Evolutionary conservation across 1,140 invertebrate species (phyloP), one percentile per base, ranked within the genome.

Genomic region (Dendrolimus punctatus): DNA sequence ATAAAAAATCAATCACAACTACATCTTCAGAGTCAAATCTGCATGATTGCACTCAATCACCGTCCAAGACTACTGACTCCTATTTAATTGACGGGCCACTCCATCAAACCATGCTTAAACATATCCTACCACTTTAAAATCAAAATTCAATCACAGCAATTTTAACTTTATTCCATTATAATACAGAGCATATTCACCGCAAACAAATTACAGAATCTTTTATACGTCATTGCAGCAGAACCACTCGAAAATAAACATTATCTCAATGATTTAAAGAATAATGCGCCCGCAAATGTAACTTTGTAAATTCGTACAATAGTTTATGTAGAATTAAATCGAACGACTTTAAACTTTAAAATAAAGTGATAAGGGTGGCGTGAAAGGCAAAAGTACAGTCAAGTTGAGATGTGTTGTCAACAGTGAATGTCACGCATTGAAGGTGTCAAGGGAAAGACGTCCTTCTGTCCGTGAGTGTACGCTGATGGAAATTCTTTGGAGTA

Each of bases 11-110:
- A 23, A 6, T 46, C 58, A 58, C 55, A 55, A 45, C 49, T 64
- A 66, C 71, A 70, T 76, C 71, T 74, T 69, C 60, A 67, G 71
- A 73, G 64, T 63, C 61, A 69, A 45, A 76, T 80, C 75, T 81
- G 78, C 76, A 81, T 77, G 69, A 76, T 58, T 77, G 78, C 76
- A 79, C 77, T 84, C 79, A 78, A 79, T 82, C 80, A 82, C 71
- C 23, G 74, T 62, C 63, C 62, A 66, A 67, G 70, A 76, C 69
- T 68, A 67, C 57, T 45, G 44, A 46, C 68, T 78, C 70, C 69
- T 76, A 67, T 75, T 73, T 85, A 85, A 82, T 81, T 85, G 81
- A 81, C 78, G 71, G 69, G 57, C 69, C 71, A 82, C 81, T 85
- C 79, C 76, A 82, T 81, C 81, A 85, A 79, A 80, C 71, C 73